These are phyloP conservation scores for Pandemis heparana DNA, from an alignment of 2,888 invertebrate species.

Conservation along the genomic window DNA sequence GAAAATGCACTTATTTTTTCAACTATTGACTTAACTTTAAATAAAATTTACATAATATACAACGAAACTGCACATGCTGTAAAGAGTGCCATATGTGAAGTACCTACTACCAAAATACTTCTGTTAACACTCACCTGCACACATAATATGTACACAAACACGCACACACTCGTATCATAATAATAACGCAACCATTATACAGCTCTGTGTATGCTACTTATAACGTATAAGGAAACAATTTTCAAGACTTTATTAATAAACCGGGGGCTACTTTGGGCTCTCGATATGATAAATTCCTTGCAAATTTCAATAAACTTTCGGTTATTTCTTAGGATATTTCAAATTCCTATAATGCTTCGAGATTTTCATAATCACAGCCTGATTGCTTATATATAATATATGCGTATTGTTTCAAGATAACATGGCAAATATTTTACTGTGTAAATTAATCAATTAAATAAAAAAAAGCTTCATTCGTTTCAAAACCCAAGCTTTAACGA, in stretches of 20 bases:
- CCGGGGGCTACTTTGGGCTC: slow-evolving; percentile 59
- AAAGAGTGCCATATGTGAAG: too few relatives aligned
- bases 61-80: too few relatives aligned
- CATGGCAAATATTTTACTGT: not conserved
- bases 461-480: not conserved
- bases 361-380: slow-evolving; percentile 53
- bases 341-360: slow-evolving; percentile 57
- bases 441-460: not conserved
- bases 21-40: too few relatives aligned
- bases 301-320: slow-evolving; percentile 58
- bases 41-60: too few relatives aligned
- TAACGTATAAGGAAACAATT: slow-evolving; percentile 52
- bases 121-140: too few relatives aligned
- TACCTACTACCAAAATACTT: too few relatives aligned
- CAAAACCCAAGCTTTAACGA: not conserved
- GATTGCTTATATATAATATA: not conserved
- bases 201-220: not conserved
- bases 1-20: not conserved
- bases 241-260: slow-evolving; percentile 66
- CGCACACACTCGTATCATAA: too few relatives aligned
- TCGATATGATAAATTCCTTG: slow-evolving; percentile 71
- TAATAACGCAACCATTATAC: not conserved
- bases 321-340: slow-evolving; percentile 58
- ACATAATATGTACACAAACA: too few relatives aligned
- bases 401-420: too few relatives aligned